Evolutionary conservation across 2,797 vertebrate genomes (phyloP).

Genomic region (Psittacula echo): DNA sequence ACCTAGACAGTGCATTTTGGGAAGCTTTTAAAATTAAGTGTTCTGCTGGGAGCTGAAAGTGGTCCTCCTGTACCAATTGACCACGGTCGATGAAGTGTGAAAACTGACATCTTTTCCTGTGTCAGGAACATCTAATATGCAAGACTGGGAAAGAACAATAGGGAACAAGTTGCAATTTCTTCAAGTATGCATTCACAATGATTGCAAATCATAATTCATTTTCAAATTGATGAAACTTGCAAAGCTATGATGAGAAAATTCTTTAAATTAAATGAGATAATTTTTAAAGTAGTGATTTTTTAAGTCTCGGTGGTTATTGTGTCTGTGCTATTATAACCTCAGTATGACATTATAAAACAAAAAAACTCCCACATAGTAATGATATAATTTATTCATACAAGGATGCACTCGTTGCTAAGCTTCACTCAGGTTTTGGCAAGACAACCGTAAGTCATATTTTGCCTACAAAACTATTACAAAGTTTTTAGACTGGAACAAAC

Average conservation of each 20-base stretch:
- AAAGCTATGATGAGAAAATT: not conserved
- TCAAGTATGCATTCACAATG: not conserved
- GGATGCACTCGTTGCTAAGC: not conserved
- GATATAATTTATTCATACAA: not conserved
- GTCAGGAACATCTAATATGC: not conserved
- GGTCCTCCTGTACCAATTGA: not conserved
- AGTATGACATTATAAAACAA: not conserved
- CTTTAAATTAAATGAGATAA: not conserved
- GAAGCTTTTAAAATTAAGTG: not conserved
- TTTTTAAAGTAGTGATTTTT: not conserved
- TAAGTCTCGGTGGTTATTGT: not conserved
- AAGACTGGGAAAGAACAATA: not conserved
- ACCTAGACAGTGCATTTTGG: not conserved
- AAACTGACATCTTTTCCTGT: not conserved
- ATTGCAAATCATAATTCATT: not conserved
- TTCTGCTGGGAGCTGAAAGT: not conserved
- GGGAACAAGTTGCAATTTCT: not conserved
- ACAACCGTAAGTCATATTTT: not conserved
- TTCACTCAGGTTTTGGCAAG: not conserved
- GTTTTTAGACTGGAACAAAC: not conserved
- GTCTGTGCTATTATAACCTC: not conserved
- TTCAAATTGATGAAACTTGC: not conserved
- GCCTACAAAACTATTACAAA: not conserved
- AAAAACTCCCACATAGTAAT: not conserved
- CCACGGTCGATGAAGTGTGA: not conserved